These are phyloP conservation scores for Pachydiplax longipennis DNA, from an alignment of 2,888 invertebrate genomes.

Conservation along the genomic window DNA sequence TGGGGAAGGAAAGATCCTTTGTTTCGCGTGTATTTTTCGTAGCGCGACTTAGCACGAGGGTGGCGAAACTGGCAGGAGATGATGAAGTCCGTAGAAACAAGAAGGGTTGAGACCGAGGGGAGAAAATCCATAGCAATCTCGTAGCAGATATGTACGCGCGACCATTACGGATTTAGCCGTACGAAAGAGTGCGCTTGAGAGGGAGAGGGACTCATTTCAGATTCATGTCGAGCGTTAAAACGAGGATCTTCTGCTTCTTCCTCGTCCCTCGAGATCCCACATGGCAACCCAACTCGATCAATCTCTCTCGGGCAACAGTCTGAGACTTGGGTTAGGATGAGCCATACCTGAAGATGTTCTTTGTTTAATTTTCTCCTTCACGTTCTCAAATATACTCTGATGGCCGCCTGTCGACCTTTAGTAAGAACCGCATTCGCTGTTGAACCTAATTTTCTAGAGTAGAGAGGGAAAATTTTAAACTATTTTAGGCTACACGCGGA, in stretches of 20 bases:
- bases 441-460: no score
- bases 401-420: no score
- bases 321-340: no score
- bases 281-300: background rate
- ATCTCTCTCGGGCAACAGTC: background rate
- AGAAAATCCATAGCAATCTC: background rate
- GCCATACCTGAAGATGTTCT: no score
- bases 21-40: background rate
- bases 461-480: no score
- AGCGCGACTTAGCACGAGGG: background rate
- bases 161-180: background rate
- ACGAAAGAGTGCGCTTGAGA: background rate
- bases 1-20: background rate
- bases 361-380: no score
- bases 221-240: constrained; percentile 1
- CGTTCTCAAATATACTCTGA: no score
- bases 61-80: background rate
- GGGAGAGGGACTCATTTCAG: background rate
- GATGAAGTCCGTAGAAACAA: background rate
- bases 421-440: no score
- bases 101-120: background rate
- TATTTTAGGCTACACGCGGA: no score
- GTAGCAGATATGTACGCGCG: background rate
- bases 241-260: background rate
- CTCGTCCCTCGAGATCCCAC: background rate